phyloP scores from a whole-genome alignment of 2,797 vertebrate species.

The Chaenodraco wilsoni region DNA sequence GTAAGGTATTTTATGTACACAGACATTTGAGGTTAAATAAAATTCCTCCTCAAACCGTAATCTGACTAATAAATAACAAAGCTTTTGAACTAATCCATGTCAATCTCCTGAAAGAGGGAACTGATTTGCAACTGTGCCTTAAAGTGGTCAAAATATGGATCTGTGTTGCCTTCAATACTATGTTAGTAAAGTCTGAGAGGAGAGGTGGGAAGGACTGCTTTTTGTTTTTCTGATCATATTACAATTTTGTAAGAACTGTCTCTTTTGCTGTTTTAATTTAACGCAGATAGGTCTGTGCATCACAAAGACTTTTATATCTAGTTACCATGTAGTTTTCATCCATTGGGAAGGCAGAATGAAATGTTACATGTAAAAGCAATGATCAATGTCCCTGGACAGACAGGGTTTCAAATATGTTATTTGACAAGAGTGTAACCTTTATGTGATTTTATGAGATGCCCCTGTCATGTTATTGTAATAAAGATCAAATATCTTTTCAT shows the following conservation, averaged over 20 bases:
- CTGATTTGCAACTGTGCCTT: constrained; percentile 41
- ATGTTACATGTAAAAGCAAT: constrained; percentile 34
- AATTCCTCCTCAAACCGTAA: constrained; percentile 11
- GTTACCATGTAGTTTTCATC: constrained; percentile 59
- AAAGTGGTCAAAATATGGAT: constrained; percentile 20
- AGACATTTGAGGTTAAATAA: constrained; percentile 21
- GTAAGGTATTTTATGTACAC: constrained; percentile 37
- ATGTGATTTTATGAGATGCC: constrained; percentile 33
- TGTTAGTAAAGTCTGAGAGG: constrained; percentile 32
- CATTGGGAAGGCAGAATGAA: constrained; percentile 50
- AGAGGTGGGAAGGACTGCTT: constrained; percentile 44
- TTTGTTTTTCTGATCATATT: constrained; percentile 51
- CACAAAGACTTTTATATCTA: constrained; percentile 59
- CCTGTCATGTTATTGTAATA: constrained; percentile 72
- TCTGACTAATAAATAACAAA: constrained; percentile 4
- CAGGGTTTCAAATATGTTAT: constrained; percentile 32
- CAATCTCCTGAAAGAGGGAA: constrained; percentile 15
- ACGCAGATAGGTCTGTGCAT: constrained; percentile 63
- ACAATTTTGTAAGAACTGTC: constrained; percentile 60
- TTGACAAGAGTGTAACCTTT: constrained; percentile 55
- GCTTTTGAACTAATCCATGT: constrained; percentile 24
- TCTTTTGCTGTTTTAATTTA: constrained; percentile 75
- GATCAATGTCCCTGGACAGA: constrained; percentile 10
- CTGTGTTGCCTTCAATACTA: constrained; percentile 41
- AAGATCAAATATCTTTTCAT: constrained; percentile 66